These are phyloP conservation scores for Zaprionus vittiger DNA, from an alignment of 1,140 invertebrate species.

Conservation along the genomic window DNA sequence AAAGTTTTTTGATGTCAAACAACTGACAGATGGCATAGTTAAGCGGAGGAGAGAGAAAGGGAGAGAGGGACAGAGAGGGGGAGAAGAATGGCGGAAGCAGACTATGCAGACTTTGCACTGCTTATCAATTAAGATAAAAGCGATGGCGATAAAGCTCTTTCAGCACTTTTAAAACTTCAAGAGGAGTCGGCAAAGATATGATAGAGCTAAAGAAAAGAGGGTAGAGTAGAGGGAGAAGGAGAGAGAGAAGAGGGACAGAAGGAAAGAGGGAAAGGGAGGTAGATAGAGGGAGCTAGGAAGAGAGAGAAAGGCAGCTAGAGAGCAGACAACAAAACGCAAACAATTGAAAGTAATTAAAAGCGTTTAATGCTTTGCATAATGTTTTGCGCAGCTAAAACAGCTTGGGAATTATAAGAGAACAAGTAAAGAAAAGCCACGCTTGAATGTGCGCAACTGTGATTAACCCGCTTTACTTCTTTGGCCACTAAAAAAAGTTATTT, in stretches of 20 bases:
- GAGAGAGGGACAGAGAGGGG: not conserved
- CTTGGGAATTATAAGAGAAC: not conserved
- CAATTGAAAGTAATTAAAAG: conserved; percentile 20
- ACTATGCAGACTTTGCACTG: not conserved
- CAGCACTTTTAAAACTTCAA: conserved; percentile 17
- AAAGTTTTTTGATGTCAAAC: conserved; percentile 54
- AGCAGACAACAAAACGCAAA: not conserved
- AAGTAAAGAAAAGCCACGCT: not conserved
- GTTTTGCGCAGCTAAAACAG: not conserved
- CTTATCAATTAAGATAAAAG: conserved; percentile 48
- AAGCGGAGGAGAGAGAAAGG: not conserved
- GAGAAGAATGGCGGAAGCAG: not conserved
- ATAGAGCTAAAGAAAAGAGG: not conserved
- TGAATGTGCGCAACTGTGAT: too few relatives aligned
- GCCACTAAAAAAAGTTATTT: too few relatives aligned
- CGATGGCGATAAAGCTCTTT: conserved; percentile 12
- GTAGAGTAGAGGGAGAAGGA: not conserved
- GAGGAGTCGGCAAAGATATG: not conserved
- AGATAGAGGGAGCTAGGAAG: not conserved
- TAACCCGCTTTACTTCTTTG: too few relatives aligned
- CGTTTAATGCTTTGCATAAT: not conserved
- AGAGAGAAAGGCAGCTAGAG: not conserved
- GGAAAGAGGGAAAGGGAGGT: too few relatives aligned
- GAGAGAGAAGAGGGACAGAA: not conserved
- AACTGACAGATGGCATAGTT: conserved; percentile 36